Conservation (phyloP, 1,140 invertebrate genomes). For the Brevipalpus yothersi region DNA sequence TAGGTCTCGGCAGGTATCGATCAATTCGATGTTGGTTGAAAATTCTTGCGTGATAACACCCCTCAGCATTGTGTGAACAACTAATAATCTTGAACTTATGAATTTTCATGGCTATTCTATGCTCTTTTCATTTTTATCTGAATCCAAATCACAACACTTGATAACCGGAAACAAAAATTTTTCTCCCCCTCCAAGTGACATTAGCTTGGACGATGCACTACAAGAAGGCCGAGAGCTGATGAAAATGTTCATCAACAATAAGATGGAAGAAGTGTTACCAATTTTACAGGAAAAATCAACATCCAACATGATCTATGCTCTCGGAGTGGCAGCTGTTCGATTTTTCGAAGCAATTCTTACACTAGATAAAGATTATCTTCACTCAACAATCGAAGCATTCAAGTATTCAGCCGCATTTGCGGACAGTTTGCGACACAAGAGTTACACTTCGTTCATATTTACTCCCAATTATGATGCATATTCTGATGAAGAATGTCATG, state of each 20-base stretch:
- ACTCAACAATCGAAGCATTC: neutral
- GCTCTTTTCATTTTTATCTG: too few species aligned
- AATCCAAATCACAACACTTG: too few species aligned
- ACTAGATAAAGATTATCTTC: neutral
- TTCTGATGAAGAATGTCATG: slow-evolving; percentile 55
- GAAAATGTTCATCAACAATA: slow-evolving; percentile 1
- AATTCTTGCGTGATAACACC: too few species aligned
- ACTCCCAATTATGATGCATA: neutral
- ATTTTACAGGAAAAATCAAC: neutral
- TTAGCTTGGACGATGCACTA: neutral
- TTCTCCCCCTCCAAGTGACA: neutral
- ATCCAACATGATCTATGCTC: neutral
- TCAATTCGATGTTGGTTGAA: too few species aligned
- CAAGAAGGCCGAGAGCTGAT: slow-evolving; percentile 1
- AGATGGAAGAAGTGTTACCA: neutral
- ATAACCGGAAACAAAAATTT: neutral
- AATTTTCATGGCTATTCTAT: too few species aligned
- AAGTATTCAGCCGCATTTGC: neutral
- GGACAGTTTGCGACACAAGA: neutral
- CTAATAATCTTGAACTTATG: too few species aligned
- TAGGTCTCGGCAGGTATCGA: too few species aligned
- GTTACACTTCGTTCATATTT: neutral
- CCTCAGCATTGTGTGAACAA: too few species aligned
- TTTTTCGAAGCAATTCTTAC: neutral
- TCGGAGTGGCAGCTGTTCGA: neutral